Evolutionary conservation across 2,888 invertebrate genomes (phyloP), one percentile per base, ranked within the genome.

Genomic region (Pandemis corylana): DNA sequence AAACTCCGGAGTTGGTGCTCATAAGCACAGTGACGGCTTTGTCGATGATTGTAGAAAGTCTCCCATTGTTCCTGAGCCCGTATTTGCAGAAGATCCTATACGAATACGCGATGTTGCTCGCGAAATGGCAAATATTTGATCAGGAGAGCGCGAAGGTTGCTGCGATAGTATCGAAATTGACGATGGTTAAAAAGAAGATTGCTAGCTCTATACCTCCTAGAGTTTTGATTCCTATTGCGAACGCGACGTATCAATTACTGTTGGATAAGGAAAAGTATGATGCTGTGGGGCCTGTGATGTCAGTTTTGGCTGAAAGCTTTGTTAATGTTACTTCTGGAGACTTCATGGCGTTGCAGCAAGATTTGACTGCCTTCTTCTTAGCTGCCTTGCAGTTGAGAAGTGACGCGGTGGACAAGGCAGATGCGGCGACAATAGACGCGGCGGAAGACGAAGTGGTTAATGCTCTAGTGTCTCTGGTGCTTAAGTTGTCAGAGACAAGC

Each of bases 401-500:
- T 62, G 95, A 96, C 71, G 90, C 95, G 2, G 83, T 83, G 2
- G 91, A 89, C 7, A 89, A 87, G 20, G 83, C 91, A 0, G 87
- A 91, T 70, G 77, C 84, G 7, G 82, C 87, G 2, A 81, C 90
- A 2, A 93, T 97, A 0, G 94, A 95, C 51, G 83, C 85, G 13
- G 96, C 97, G 0, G 99, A 99, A 90, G 95, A 95, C 15, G 95
- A 96, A 82, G 96, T 98, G 0, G 96, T 98, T 0, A 96, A 97
- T 79, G 96, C 98, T 0, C 91, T 99, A n/a, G 96, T 97, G 1
- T 95, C 96, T 67, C 95, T 98, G 81, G 96, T 98, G 42, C 90
- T 99, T 68, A 98, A 98, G 89, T 91, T 99, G 44, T 98, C 98
- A 0, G 99, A 99, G 89, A 96, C 96, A 0, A 96, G 96, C 59